Base-by-base conservation (phyloP, 2,797 vertebrate species). In the Semaprochilodus insignis region DNA sequence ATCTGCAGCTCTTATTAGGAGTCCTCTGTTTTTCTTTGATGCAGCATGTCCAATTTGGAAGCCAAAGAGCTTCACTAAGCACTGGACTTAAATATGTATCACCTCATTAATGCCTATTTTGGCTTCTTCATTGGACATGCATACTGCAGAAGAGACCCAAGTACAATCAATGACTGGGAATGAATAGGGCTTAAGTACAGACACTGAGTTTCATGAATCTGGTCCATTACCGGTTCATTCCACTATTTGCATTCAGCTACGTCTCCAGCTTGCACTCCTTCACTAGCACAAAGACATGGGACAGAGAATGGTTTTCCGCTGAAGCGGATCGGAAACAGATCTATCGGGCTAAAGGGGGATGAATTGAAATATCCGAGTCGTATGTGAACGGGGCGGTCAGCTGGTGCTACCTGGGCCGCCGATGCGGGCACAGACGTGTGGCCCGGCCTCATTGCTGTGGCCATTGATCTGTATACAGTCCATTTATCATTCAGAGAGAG, bases 401-500 rank as follows among this genome's bases (percentile, higher is more conserved):
- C 89, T 86, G 85, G 83, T 89, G 76, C 40, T 14, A 89, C 91
- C 91, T 86, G 87, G 48, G 67, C 91, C 85, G 88, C 91, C 90
- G 91, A 91, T 93, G 91, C 90, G 91, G 73, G 36, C 74, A 89
- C 87, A 87, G 91, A 93, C 92, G 83, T 91, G 89, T 88, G 91
- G 93, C 93, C 92, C 91, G 44, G 93, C 91, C 93, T 95, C 96
- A 94, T 93, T 94, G 93, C 91, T 91, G 93, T 91, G 93, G 89
- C 91, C 95, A 96, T 96, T 96, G 96, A 96, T 96, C 95, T 96
- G 95, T 95, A 93, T 95, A 94, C 93, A 94, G 95, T 94, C 93
- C 94, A 96, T 96, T 96, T 95, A 96, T 96, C 96, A 96, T 96
- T 96, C 95, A 96, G 95, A 62, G 95, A 95, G 96, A 96, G 93